These are phyloP conservation scores for Pseudochirops corinnae DNA, from an alignment of 2,797 vertebrate genomes.

Conservation along the genomic window DNA sequence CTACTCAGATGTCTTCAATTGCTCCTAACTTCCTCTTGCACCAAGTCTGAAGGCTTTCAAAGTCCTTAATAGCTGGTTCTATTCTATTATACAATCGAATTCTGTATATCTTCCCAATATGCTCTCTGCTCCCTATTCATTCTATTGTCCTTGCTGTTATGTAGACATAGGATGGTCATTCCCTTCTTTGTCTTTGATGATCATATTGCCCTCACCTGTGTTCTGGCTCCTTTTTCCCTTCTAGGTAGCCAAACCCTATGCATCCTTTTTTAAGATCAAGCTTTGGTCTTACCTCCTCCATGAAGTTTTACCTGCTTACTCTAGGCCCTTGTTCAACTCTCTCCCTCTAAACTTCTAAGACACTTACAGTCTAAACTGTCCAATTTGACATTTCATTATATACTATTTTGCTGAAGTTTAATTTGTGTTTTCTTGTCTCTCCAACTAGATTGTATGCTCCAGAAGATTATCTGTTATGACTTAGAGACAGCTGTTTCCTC, in stretches of 20 bases:
- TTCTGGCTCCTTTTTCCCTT: not conserved
- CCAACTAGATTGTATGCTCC: not conserved
- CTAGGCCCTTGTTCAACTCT: not conserved
- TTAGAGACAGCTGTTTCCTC: not conserved
- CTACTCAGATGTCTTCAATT: not conserved
- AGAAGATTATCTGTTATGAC: not conserved
- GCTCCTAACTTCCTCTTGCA: not conserved
- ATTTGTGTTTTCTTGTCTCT: slow-evolving; percentile 4
- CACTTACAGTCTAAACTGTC: not conserved
- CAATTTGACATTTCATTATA: not conserved
- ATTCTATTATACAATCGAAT: not conserved
- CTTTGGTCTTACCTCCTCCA: not conserved
- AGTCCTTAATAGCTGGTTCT: not conserved
- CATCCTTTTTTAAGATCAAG: not conserved
- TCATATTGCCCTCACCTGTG: not conserved
- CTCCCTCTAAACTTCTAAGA: not conserved
- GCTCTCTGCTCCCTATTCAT: not conserved
- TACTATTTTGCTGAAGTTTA: slow-evolving; percentile 1
- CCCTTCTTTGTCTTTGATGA: not conserved
- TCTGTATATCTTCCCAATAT: not conserved
- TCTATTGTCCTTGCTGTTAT: not conserved
- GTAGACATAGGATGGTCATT: not conserved
- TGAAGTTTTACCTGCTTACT: not conserved
- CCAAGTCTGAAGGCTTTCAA: not conserved
- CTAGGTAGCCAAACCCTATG: not conserved